A percentile compares a stretch with the other conserved stretches of the same genome.
phyloP scores from a whole-genome alignment of 2,888 invertebrate genomes.

The Eilema depressum region DNA sequence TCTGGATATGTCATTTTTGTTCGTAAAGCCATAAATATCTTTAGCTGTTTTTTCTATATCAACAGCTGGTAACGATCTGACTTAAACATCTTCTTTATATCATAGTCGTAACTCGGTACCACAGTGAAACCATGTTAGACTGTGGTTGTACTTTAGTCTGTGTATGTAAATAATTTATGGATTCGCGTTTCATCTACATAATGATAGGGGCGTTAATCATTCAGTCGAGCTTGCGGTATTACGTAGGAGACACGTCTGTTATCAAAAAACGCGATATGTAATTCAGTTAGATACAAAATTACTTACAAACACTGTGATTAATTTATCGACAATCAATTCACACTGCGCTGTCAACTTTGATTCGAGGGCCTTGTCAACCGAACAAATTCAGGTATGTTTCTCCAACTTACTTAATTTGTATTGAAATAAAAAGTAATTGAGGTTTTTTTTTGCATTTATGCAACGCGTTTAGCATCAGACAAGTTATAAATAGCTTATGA shows the following conservation, averaged over 20 bases:
- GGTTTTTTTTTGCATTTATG: no score
- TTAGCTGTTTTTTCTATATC: not conserved
- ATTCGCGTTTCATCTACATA: conserved; percentile 19
- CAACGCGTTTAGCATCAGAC: no score
- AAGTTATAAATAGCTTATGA: not conserved
- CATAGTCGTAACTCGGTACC: no score
- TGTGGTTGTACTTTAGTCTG: conserved; percentile 9
- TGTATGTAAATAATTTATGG: not conserved
- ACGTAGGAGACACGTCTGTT: conserved; percentile 39
- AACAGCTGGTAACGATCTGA: not conserved
- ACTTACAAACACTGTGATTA: not conserved
- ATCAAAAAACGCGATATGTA: conserved; percentile 30
- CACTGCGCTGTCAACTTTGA: conserved; percentile 27
- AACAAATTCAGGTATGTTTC: conserved; percentile 27
- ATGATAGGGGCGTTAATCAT: conserved; percentile 26
- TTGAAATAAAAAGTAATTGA: no score
- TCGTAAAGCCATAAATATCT: not conserved
- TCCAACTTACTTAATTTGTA: conserved; percentile 12
- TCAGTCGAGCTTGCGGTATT: conserved; percentile 45
- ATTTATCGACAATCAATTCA: conserved; percentile 25
- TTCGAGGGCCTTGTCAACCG: conserved; percentile 20
- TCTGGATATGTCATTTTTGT: not conserved
- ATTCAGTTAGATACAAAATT: conserved; percentile 6
- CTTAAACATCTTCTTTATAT: not conserved
- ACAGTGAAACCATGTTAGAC: no score